A percentile compares a stretch with the other conserved stretches of the same genome.
phyloP scores from a whole-genome alignment of 2,113 vertebrate species.

The Oxyruncus cristatus region DNA sequence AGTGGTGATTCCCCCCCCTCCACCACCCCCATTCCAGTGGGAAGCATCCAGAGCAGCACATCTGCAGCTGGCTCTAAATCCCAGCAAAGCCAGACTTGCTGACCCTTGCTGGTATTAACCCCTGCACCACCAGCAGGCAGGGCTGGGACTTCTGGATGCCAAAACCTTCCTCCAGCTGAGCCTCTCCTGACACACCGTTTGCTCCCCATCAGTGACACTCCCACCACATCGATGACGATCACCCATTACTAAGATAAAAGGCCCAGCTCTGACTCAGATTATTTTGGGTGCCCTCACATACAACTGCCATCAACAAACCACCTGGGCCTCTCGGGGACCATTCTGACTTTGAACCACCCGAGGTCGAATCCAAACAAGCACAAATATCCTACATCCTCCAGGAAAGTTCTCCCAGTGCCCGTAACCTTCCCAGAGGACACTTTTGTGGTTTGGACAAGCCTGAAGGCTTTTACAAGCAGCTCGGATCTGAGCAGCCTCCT shows the following conservation, averaged over 20 bases:
- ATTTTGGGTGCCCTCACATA: neutral
- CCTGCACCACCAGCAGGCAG: neutral
- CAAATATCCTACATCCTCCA: constrained; percentile 19
- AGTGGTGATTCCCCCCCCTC: neutral
- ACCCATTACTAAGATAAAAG: neutral
- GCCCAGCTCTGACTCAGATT: constrained; percentile 13
- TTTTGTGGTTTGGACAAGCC: neutral
- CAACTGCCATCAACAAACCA: neutral
- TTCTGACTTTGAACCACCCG: neutral
- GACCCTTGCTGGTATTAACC: constrained; percentile 28
- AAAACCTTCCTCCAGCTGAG: neutral
- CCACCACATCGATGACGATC: neutral
- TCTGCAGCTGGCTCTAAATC: constrained; percentile 37
- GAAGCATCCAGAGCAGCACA: constrained; percentile 27
- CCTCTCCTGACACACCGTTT: neutral
- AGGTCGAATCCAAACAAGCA: neutral
- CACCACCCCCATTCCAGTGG: neutral
- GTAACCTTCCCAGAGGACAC: neutral
- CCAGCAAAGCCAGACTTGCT: neutral
- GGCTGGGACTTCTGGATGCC: neutral
- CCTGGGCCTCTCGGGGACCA: neutral
- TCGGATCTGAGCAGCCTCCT: neutral
- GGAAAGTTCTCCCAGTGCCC: neutral
- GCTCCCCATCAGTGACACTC: neutral
- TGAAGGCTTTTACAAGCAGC: neutral